These are phyloP conservation scores for Bombycilla garrulus DNA, from an alignment of 2,113 vertebrate genomes.

Conservation along the genomic window DNA sequence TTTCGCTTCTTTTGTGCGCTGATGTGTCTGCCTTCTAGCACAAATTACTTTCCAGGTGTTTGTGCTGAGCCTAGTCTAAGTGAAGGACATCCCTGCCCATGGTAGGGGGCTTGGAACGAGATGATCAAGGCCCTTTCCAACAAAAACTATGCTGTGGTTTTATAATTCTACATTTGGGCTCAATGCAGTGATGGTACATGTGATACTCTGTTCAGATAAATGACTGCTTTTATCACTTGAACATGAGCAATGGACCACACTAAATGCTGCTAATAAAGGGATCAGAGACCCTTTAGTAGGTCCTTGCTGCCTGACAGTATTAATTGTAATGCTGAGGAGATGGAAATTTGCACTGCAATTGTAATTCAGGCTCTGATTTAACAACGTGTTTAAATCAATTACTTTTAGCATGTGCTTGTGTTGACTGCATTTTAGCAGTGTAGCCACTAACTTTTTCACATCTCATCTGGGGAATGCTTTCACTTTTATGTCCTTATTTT, in stretches of 20 bases:
- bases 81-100: background rate
- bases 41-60: background rate
- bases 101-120: background rate
- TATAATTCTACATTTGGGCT: background rate
- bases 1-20: background rate
- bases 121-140: background rate
- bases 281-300: background rate
- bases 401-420: background rate
- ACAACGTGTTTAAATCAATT: slow-evolving; percentile 1
- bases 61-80: background rate
- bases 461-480: background rate
- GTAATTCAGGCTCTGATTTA: slow-evolving; percentile 9
- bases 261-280: slow-evolving; percentile 5
- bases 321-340: background rate
- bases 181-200: background rate
- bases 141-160: background rate
- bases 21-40: background rate
- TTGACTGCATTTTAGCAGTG: background rate
- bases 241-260: background rate
- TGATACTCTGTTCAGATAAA: background rate
- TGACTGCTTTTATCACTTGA: background rate
- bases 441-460: background rate
- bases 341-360: background rate
- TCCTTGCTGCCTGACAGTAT: background rate
- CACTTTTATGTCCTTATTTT: background rate